Evolutionary conservation across 2,797 vertebrate genomes (phyloP).

Genomic region (Sphenopsis melanotis): DNA sequence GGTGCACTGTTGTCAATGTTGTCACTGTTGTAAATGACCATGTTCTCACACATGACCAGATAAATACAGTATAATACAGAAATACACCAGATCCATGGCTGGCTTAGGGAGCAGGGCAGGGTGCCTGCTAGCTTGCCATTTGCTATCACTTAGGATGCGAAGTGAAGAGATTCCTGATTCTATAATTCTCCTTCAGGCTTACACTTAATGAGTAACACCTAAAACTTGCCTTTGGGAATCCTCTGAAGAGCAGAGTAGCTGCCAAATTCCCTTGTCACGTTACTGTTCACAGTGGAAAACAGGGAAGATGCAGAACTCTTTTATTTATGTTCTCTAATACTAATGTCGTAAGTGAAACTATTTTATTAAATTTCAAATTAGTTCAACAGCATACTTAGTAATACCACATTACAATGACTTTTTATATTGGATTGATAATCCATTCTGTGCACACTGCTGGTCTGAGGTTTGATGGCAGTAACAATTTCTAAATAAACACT

Average conservation of each 20-base stretch:
- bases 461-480: neutral
- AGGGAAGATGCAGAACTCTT: neutral
- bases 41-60: neutral
- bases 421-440: neutral
- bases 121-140: neutral
- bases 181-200: neutral
- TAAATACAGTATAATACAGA: neutral
- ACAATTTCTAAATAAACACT: neutral
- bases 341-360: neutral
- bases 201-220: neutral
- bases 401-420: neutral
- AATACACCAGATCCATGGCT: neutral
- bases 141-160: neutral
- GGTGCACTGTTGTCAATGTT: neutral
- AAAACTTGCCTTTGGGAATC: neutral
- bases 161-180: neutral
- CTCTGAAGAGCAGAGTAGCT: neutral
- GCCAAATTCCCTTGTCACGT: neutral
- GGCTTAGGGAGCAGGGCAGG: neutral
- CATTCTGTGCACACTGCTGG: neutral
- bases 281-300: neutral
- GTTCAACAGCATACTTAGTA: neutral
- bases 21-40: neutral
- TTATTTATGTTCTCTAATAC: neutral
- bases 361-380: neutral